Evolutionary conservation across 2,113 vertebrate genomes (phyloP).

Genomic region (Petrocephalus zakoni): DNA sequence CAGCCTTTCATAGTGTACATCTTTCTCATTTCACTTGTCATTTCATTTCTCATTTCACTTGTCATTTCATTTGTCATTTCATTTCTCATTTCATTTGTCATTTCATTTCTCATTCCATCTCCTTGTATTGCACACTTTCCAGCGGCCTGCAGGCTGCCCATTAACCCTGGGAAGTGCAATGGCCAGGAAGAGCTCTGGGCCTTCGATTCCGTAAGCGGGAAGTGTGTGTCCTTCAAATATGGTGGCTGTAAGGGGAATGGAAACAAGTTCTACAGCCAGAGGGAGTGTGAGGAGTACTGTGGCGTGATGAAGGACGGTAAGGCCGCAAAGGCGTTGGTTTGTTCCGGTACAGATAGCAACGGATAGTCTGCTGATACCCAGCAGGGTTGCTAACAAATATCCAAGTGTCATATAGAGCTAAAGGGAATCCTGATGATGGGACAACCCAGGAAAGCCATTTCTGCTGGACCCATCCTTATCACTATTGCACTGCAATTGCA

Average conservation of each 20-base stretch:
- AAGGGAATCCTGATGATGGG: background rate
- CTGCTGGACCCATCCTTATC: background rate
- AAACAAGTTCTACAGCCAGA: slow-evolving; percentile 88
- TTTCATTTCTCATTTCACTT: background rate
- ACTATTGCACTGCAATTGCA: background rate
- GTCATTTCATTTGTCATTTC: background rate
- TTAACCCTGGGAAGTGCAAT: slow-evolving; percentile 57
- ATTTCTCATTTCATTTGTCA: background rate
- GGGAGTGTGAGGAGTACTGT: slow-evolving; percentile 92
- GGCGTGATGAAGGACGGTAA: slow-evolving; percentile 66
- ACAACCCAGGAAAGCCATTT: background rate
- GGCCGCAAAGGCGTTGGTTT: background rate
- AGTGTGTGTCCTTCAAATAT: slow-evolving; percentile 66
- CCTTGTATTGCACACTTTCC: background rate
- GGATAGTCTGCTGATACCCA: background rate
- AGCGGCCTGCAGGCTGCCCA: slow-evolving; percentile 88
- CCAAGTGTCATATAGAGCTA: background rate
- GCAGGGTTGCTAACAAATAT: no score
- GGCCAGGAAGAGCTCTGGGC: slow-evolving; percentile 58
- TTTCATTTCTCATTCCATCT: background rate
- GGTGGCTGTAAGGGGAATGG: slow-evolving; percentile 77
- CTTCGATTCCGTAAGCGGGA: slow-evolving; percentile 63
- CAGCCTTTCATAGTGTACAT: background rate
- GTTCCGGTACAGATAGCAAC: background rate
- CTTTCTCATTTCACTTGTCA: background rate